Percentiles rank a stretch among this genome's conserved stretches.
phyloP scores from a whole-genome alignment of 2,113 vertebrate genomes.

The Apodemus speciosus region DNA sequence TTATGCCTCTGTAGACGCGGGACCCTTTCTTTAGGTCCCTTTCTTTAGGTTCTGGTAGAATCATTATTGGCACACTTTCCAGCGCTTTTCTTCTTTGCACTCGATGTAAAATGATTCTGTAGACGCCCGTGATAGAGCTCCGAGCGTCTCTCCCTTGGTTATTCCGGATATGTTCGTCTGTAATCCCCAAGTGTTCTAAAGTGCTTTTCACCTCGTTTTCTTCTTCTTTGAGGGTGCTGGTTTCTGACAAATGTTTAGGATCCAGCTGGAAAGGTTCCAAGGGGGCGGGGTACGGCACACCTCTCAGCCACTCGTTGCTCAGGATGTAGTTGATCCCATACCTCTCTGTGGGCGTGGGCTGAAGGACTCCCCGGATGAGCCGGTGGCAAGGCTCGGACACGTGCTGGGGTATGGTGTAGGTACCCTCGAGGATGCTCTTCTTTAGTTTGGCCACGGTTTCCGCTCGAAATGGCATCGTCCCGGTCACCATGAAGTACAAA shows the following conservation, averaged over 20 bases:
- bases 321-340: conserved; percentile 92
- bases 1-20: conserved; percentile 86
- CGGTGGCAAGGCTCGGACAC: conserved; percentile 92
- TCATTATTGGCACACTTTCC: conserved; percentile 87
- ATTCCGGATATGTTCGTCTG: conserved; percentile 92
- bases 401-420: conserved; percentile 88
- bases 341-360: conserved; percentile 89
- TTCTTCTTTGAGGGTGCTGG: conserved; percentile 87
- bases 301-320: conserved; percentile 93
- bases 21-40: conserved; percentile 87
- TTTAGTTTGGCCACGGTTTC: conserved; percentile 97
- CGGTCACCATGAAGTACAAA: conserved; percentile 94
- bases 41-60: conserved; percentile 82
- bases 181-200: conserved; percentile 92
- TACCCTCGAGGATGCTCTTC: conserved; percentile 94
- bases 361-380: conserved; percentile 92
- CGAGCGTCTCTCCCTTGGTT: conserved; percentile 91
- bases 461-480: conserved; percentile 95
- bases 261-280: conserved; percentile 93
- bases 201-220: conserved; percentile 90
- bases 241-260: conserved; percentile 89
- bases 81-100: conserved; percentile 90
- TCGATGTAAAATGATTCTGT: conserved; percentile 94
- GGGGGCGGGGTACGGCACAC: conserved; percentile 90
- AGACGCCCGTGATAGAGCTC: conserved; percentile 94